A percentile compares a stretch with the other conserved stretches of the same genome.
Conservation (phyloP, 2,888 invertebrate species). For the Hyposoter dolosus region DNA sequence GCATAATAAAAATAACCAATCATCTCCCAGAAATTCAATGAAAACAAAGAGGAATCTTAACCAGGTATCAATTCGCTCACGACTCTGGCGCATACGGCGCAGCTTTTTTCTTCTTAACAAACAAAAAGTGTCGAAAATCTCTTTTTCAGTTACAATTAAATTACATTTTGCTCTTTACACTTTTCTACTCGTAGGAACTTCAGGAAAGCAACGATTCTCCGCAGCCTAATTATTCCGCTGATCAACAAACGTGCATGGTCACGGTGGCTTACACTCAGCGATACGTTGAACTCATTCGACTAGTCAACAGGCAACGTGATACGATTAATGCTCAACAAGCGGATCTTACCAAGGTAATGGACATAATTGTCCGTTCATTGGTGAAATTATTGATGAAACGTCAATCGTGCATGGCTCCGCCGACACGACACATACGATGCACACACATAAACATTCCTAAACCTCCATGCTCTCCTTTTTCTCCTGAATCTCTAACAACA, state of each 20-base stretch:
- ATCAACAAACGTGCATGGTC: constrained; percentile 82
- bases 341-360: constrained; percentile 93
- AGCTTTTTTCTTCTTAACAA: neutral
- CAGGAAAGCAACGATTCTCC: constrained; percentile 81
- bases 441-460: neutral
- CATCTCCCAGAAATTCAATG: constrained; percentile 80
- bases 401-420: neutral
- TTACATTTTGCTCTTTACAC: neutral
- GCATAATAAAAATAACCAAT: constrained; percentile 81
- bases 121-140: neutral
- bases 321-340: constrained; percentile 95
- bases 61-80: constrained; percentile 75
- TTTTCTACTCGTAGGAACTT: constrained; percentile 77
- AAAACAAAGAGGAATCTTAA: constrained; percentile 81
- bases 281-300: constrained; percentile 90
- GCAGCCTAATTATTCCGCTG: constrained; percentile 79
- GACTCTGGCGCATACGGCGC: neutral
- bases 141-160: neutral
- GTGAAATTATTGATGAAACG: neutral
- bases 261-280: constrained; percentile 84
- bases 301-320: constrained; percentile 96
- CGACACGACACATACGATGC: neutral
- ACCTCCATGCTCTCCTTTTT: no score
- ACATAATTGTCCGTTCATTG: neutral
- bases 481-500: neutral